These are phyloP conservation scores for Physeter macrocephalus DNA, from an alignment of 2,113 vertebrate species.

Conservation along the genomic window DNA sequence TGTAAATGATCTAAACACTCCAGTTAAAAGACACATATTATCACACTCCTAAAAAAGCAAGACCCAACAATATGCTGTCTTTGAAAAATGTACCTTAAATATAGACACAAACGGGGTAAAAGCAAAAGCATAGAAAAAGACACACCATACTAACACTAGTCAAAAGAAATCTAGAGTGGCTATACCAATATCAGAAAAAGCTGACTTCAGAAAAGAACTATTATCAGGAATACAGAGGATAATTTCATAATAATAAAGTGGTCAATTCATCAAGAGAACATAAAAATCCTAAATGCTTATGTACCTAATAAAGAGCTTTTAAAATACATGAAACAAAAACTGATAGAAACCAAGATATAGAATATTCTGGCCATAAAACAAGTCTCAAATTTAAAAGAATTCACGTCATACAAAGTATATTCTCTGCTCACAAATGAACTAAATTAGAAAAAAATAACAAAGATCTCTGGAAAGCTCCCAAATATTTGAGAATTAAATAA, in stretches of 20 bases:
- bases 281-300: background rate
- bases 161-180: background rate
- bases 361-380: conserved; percentile 16
- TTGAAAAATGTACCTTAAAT: background rate
- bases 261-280: background rate
- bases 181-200: background rate
- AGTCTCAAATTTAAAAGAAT: conserved; percentile 8
- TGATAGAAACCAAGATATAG: background rate
- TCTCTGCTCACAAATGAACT: background rate
- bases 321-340: background rate
- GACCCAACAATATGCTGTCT: background rate
- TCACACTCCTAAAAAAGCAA: background rate
- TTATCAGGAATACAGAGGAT: background rate
- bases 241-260: background rate
- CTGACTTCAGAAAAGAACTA: background rate
- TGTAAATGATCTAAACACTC: background rate
- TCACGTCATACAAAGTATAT: background rate
- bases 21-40: background rate
- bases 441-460: conserved; percentile 24
- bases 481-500: background rate
- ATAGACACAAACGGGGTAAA: background rate
- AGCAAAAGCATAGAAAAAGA: background rate
- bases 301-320: background rate
- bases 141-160: background rate
- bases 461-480: background rate